Base-by-base conservation (phyloP, 2,113 vertebrate species). In the Tachycineta bicolor region DNA sequence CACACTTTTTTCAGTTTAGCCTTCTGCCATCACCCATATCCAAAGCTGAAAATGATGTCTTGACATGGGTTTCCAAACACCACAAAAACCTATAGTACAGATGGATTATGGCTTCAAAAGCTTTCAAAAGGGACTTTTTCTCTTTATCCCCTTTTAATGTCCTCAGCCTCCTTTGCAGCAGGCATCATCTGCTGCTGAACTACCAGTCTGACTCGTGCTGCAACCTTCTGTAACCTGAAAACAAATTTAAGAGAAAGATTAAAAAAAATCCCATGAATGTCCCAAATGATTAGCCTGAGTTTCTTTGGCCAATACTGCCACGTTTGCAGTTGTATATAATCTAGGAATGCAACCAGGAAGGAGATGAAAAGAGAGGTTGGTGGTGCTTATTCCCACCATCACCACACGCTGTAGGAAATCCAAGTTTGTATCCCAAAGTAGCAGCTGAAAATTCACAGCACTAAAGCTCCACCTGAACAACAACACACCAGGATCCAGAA, bases 91-190 rank as follows among this genome's bases (percentile, higher is more conserved):
- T 87, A 67, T 10, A 26, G 53, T 8, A 67, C 22, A 85, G 46
- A 83, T 8, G 20, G 65, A 78, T 89, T 89, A 93, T 14, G 16
- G 64, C 44, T 92, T 95, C 85, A 92, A 89, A 93, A 86, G 47
- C 60, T 92, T 90, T 87, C 44, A 60, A 81, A 75, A 46, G 8
- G 21, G 39, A 71, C 52, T 56, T 86, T 89, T 89, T 34, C 59
- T 70, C 44, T 90, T 96, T 80, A 86, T 90, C 33, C 15, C 23
- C 22, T 33, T 68, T 91, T 75, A 80, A 50, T 43, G 20, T 60
- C 34, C 52, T 75, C 63, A 70, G 33, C 10, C 26, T 11, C 4
- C 83, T 73, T 25, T 67, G 56, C 23, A 80, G 31, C n/a, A 70
- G 24, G 37, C 41, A 86, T 43, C 47, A 75, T 56, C 50, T 93